phyloP scores from a whole-genome alignment of 92 coral and sea anemone genomes.

The Hydrozoanthus gracilis region DNA sequence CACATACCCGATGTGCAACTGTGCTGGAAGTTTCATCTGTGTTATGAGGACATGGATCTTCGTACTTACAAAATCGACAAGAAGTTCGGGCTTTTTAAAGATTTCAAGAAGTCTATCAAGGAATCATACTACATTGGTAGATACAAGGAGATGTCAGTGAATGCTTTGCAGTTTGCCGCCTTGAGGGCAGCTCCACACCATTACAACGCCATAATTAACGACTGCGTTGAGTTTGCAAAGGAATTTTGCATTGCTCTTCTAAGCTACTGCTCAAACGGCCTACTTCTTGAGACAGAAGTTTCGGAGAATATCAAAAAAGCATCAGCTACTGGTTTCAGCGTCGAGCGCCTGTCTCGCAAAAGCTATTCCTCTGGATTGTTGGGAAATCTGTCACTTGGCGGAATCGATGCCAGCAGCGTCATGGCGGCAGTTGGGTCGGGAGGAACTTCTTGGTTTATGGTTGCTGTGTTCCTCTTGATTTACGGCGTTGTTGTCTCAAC shows the following conservation, averaged over 20 bases:
- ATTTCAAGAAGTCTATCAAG: slow-evolving; percentile 60
- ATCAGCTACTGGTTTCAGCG: slow-evolving; percentile 88
- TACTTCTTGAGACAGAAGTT: slow-evolving; percentile 74
- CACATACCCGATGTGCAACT: slow-evolving; percentile 67
- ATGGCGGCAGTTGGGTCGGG: slow-evolving; percentile 53
- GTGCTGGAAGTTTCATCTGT: slow-evolving; percentile 77
- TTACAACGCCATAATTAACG: slow-evolving; percentile 76
- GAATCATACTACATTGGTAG: slow-evolving; percentile 80
- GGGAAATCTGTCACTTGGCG: slow-evolving; percentile 80
- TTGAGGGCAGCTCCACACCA: slow-evolving; percentile 90
- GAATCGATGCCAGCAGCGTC: slow-evolving; percentile 70
- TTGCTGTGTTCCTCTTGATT: slow-evolving; percentile 43
- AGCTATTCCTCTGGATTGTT: slow-evolving; percentile 70
- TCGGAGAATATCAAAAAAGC: slow-evolving; percentile 77
- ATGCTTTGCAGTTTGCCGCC: slow-evolving; percentile 80
- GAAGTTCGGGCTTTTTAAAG: slow-evolving; percentile 55
- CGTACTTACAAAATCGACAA: slow-evolving; percentile 86
- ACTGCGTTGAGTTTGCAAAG: slow-evolving; percentile 93
- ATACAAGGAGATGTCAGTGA: slow-evolving; percentile 63
- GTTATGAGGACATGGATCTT: slow-evolving; percentile 64
- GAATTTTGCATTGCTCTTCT: slow-evolving; percentile 85
- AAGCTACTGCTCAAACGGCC: slow-evolving; percentile 76
- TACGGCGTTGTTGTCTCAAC: slow-evolving; percentile 55
- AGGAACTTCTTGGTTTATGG: not conserved
- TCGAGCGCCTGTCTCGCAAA: slow-evolving; percentile 83